These are phyloP conservation scores for Diaprepes abbreviatus DNA, from an alignment of 2,888 invertebrate genomes.

Conservation along the genomic window DNA sequence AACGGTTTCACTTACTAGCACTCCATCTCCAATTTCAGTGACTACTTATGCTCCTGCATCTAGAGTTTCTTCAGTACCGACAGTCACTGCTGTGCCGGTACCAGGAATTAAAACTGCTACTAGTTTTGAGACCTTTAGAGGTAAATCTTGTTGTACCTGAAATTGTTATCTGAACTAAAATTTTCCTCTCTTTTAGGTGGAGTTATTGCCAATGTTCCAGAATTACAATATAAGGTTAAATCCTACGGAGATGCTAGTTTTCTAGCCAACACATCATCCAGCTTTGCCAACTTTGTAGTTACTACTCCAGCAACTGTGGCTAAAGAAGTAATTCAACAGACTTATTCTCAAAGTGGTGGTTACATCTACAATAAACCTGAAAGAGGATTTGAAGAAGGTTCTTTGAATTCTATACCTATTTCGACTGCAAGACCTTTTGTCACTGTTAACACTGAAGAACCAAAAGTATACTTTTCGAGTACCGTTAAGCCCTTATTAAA, in stretches of 20 bases:
- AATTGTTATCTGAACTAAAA: too few species aligned
- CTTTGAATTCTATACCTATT: slow-evolving; percentile 44
- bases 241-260: slow-evolving; percentile 44
- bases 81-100: slow-evolving; percentile 58
- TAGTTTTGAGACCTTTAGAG: slow-evolving; percentile 57
- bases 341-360: slow-evolving; percentile 55
- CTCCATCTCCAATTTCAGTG: slow-evolving; percentile 53
- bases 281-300: slow-evolving; percentile 52
- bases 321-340: slow-evolving; percentile 21
- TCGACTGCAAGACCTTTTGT: slow-evolving; percentile 39
- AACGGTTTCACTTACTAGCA: slow-evolving; percentile 51
- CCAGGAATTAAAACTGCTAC: slow-evolving; percentile 55
- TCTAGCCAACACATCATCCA: slow-evolving; percentile 50
- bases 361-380: slow-evolving; percentile 64
- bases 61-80: slow-evolving; percentile 58
- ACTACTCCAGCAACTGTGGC: slow-evolving; percentile 49
- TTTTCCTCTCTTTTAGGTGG: slow-evolving; percentile 55
- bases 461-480: slow-evolving; percentile 53
- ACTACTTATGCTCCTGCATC: slow-evolving; percentile 53
- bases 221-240: slow-evolving; percentile 61
- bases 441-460: slow-evolving; percentile 19
- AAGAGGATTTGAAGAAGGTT: slow-evolving; percentile 62
- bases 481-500: slow-evolving; percentile 66
- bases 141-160: slow-evolving; percentile 11
- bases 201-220: slow-evolving; percentile 63